Base-by-base conservation (phyloP, 2,888 invertebrate species). In the Cheilosia urbana region DNA sequence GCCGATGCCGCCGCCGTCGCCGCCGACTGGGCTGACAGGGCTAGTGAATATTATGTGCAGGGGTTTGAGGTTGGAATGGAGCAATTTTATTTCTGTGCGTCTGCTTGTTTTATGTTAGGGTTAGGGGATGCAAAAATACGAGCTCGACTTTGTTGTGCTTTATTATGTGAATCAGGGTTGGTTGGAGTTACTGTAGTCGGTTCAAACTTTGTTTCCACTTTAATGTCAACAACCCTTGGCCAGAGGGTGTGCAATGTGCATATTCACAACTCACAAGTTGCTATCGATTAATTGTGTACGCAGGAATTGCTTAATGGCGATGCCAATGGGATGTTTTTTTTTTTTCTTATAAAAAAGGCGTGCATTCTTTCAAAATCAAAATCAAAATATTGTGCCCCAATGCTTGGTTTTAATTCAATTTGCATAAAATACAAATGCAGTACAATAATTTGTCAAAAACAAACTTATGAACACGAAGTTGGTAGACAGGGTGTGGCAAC, bases 151-250 rank as follows among this genome's bases (percentile, higher is more conserved):
- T 69, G 73, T 73, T 75, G 53, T 71, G 68, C 55, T 79, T 79
- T 84, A 69, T 79, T 65, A 79, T 79, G 58, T 69, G 51, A 65
- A 45, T 55, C 53, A 65, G 60, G 15, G 53, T 13, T 4, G 21
- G 55, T 21, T 40, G 47, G 21, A 58, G 21, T 66, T 62, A 51
- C 30, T 57, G 19, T 34, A 40, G 34, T 55, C 37, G 37, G 55
- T 72, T 72, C 68, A 55, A 57, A 84, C 45, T 80, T 75, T 83
- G 42, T 34, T 73, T 45, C 55, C 47, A 60, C 30, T 58, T 68
- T 75, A 65, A 75, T 75, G 84, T 80, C 84, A 84, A 84, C 80
- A 80, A 84, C 84, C 84, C 80, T 68, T 51, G 40, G 78, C 49
- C 47, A 27, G 37, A 63, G 72, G 83, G 62, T 78, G 66, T 40